Evolutionary conservation across 2,797 vertebrate genomes (phyloP), one percentile per base, ranked within the genome.

Genomic region (Sebastes hubbsi): DNA sequence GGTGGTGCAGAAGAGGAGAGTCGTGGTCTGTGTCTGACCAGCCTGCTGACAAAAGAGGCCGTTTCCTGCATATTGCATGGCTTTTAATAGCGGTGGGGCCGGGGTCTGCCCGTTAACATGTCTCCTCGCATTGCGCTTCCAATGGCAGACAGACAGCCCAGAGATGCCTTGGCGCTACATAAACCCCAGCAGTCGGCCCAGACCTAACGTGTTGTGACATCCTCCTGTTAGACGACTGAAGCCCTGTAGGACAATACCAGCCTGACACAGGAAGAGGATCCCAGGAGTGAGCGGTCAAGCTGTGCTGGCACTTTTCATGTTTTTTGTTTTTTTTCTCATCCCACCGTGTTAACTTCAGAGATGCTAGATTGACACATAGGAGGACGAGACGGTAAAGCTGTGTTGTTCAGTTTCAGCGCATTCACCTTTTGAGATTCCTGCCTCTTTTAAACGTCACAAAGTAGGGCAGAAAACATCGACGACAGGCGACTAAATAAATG

Each of bases 371-470:
- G 93, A 94, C 80, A 89, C 77, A 72, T 63, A 68, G 60, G 69
- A 77, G 60, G 79, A 63, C 70, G 75, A 83, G 77, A 86, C 6
- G 1, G 58, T 61, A 34, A 83, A 78, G 63, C 67, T 5, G 16
- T 8, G 77, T 78, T 91, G 91, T 87, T 86, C 84, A 77, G 78
- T 91, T 88, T 77, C 87, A 88, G 77, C 73, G 90, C 92, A 79
- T 91, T 96, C 94, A 95, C 94, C 95, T 95, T 96, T 96, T 96
- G 92, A 95, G 92, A 96, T 95, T 95, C 87, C 88, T 91, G 90
- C 94, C 93, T 95, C 94, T 95, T 96, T 96, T 95, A 97, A 97
- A 97, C 94, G 93, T 96, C 97, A 97, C 94, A 96, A 97, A 97
- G 96, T 95, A 96, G 95, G 93, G 91, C 96, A 96, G 95, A 95